Evolutionary conservation across 2,797 vertebrate species (phyloP), one percentile per base, ranked within the genome.

Genomic region (Lemur catta): DNA sequence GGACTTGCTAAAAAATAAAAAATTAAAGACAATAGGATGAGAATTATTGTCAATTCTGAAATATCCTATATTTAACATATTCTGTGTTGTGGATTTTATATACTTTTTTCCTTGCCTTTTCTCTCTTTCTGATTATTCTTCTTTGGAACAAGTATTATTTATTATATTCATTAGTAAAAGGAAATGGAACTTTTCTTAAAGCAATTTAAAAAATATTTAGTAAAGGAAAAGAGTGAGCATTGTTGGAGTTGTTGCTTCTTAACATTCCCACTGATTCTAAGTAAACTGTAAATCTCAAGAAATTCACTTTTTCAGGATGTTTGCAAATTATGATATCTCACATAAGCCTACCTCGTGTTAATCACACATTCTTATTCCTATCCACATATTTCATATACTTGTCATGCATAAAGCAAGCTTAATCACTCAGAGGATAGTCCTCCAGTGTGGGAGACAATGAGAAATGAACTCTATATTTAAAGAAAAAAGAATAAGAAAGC

Each of bases 281-380:
- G 33, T 80, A 84, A 93, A 88, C 22, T 50, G 17, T 61, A 92
- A 88, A 96, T 84, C 48, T 85, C 65, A 69, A 96, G 30, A 80
- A 82, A 85, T 50, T 69, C 30, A 80, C 20, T 50, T 63, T 91
- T 24, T 74, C 28, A 82, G 71, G 38, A 48, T 93, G 35, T 74
- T 89, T 67, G 69, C 50, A 92, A 94, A 95, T 86, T 95, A 71
- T 55, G 71, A 35, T 63, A 84, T 69, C 93, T 94, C 61, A 93
- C n/a, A 75, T 5, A 91, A 72, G 67, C 52, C 12, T 12, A 71
- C 30, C 82, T 72, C 61, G 13, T 57, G 26, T 50, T 93, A 97
- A 95, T 92, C 78, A 95, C 38, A 86, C 75, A 89, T 95, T 94
- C n/a, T 84, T 85, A 93, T 91, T 95, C 71, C 46, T 92, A 43